phyloP scores from a whole-genome alignment of 2,113 vertebrate species.

The Ptilonorhynchus violaceus region DNA sequence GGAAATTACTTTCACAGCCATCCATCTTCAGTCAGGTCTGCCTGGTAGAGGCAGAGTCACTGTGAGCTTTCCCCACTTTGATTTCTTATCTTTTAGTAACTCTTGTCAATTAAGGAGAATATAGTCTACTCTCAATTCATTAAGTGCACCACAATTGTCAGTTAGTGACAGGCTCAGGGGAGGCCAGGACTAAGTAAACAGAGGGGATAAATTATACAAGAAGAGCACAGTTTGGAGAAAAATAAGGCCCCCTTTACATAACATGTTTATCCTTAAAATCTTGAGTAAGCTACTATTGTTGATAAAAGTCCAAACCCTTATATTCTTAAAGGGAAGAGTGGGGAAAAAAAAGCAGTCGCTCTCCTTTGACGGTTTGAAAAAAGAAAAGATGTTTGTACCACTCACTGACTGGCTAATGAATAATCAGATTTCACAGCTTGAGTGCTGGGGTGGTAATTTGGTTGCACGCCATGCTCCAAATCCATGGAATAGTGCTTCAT shows the following conservation, averaged over 20 bases:
- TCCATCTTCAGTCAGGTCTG: background rate
- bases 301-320: constrained; percentile 45
- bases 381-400: constrained; percentile 88
- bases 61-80: constrained; percentile 19
- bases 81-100: constrained; percentile 38
- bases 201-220: background rate
- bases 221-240: background rate
- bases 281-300: background rate
- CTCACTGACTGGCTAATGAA: constrained; percentile 99
- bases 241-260: background rate
- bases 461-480: constrained; percentile 95
- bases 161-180: constrained; percentile 28
- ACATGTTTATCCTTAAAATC: background rate
- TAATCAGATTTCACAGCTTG: constrained; percentile 99
- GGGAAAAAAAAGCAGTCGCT: constrained; percentile 65
- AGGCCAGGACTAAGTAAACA: background rate
- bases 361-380: constrained; percentile 76
- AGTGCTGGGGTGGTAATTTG: constrained; percentile 97
- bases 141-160: constrained; percentile 42
- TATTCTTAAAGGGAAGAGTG: constrained; percentile 36
- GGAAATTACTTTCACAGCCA: constrained; percentile 4
- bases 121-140: constrained; percentile 45
- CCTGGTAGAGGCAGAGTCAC: background rate
- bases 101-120: constrained; percentile 49
- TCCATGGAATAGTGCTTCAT: constrained; percentile 98